Evolutionary conservation across 2,888 invertebrate genomes (phyloP), one percentile per base, ranked within the genome.

Genomic region (Anthophora plumipes): DNA sequence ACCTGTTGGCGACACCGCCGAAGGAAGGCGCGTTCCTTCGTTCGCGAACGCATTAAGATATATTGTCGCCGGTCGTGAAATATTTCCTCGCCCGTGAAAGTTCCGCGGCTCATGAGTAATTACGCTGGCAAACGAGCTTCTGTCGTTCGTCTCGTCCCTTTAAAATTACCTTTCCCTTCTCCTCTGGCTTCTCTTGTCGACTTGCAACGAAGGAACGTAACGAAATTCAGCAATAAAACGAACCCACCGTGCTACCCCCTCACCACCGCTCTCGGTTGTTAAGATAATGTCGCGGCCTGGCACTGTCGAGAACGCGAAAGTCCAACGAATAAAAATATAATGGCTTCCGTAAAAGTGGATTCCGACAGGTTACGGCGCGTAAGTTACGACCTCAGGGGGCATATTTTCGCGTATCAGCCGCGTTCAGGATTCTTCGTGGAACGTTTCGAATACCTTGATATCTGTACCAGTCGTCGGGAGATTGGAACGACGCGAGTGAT

Each of bases 271-370:
- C 57, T 20, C 57, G 64, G 66, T 80, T 80, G 82, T 86, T 82
- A 80, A 84, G 84, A 82, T 86, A 84, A 82, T 80, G 71, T 70
- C 66, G 46, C 20, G 76, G 41, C 39, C 37, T 61, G 55, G 50
- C 25, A 20, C 48, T 31, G 48, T 17, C 61, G 54, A 54, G 60
- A 71, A 31, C 43, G 72, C 39, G 50, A 59, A 79, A 66, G 57
- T 50, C 50, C 17, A 61, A 31, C 31, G 66, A 79, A 81, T 85
- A 81, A 85, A 86, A 85, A 81, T 84, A 77, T 85, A 84, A 85
- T 60, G 77, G 60, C 74, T 71, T 60, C 39, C 70, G 73, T 67
- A 75, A 76, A 85, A 85, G 69, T 72, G 79, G 46, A 79, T 67
- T 50, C 43, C 25, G 46, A 57, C 41, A 20, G 12, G 25, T 48